Evolutionary conservation across 1,140 invertebrate species (phyloP), one percentile per base, ranked within the genome.

Genomic region (Drosophila eugracilis): DNA sequence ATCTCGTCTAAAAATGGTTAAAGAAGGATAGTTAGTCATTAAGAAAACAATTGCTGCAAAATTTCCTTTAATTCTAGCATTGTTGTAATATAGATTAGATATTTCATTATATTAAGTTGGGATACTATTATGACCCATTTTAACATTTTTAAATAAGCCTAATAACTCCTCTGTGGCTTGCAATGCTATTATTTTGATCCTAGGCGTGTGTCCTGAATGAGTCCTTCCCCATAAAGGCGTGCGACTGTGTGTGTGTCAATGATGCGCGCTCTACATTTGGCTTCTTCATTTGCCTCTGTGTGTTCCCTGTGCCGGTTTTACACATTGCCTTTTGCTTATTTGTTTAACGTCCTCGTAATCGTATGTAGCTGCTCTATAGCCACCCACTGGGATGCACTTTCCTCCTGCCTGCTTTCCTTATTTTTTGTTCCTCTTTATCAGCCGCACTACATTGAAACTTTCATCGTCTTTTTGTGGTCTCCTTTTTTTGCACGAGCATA

Each of bases 331-430:
- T 67, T 85, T 74, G 69, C 81, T 71, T 86, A 77, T 78, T 78
- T 86, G 83, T 79, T 83, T 77, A 81, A 88, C 69, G 70, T 78
- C 57, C 81, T 59, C 60, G 55, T 60, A 71, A 72, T 59, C 69
- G 49, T 60, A 63, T 73, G 58, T 70, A 65, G 72, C 57, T 72
- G 52, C 41, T 66, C 15, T 15, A 54, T 21, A 21, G 15, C 66
- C 70, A 63, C 70, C 70, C 70, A 54, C 19, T 62, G 58, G 41
- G 63, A 19, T 66, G 78, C 74, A 62, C 53, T 73, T 53, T 44
- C 63, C 39, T 19, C 39, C 22, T 41, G 4, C 32, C 59, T 15
- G 44, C 14, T 17, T 14, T 17, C 24, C 30, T 10, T 15, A 2
- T 10, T 14, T 37, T 60, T 44, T 62, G n/a, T 24, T 37, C 30